Base-by-base conservation (phyloP, 2,888 invertebrate genomes). In the Xylota sylvarum region DNA sequence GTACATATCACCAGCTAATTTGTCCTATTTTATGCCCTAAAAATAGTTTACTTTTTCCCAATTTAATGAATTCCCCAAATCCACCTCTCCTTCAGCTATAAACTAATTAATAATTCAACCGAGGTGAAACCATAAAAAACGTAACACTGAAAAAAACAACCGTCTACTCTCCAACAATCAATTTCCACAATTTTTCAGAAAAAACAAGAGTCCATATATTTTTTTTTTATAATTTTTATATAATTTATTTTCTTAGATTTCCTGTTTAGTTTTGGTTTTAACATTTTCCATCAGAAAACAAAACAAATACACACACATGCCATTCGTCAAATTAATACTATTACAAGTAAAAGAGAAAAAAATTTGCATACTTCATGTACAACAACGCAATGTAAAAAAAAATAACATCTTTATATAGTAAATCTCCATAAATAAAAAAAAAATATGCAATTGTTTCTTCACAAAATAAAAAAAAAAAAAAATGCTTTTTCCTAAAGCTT, bases 191-290 rank as follows among this genome's bases (percentile, higher is more conserved):
- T 43, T n/a, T 19, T 35, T 9, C 0, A 40, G 12, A 56, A 23
- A 60, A 48, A 58, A 46, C 17, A 58, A 17, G 7, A 4, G 27
- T 27, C 17, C 6, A 40, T 17, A 23, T 60, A 6, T n/a, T 9
- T 40, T 50, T 58, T 40, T 60, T 70, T 81, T 58, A 30, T 76
- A 72, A 35, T 72, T 69, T 77, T 79, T 65, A 76, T 72, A 77
- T 77, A 80, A 78, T 86, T 86, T 82, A 78, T 87, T 80, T 77
- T 67, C 70, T 78, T 67, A 81, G 52, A 78, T 76, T 82, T 77
- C 58, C 62, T 74, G 73, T 84, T 78, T 69, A 69, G 58, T 69
- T 84, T 86, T 62, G 72, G 70, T 85, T 80, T 80, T 72, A 80
- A 76, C 76, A 79, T 76, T 83, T 72, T 83, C 77, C 76, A 77